These are phyloP conservation scores for Ichneumoninae sp. DNA, from an alignment of 2,888 invertebrate genomes.

Conservation along the genomic window DNA sequence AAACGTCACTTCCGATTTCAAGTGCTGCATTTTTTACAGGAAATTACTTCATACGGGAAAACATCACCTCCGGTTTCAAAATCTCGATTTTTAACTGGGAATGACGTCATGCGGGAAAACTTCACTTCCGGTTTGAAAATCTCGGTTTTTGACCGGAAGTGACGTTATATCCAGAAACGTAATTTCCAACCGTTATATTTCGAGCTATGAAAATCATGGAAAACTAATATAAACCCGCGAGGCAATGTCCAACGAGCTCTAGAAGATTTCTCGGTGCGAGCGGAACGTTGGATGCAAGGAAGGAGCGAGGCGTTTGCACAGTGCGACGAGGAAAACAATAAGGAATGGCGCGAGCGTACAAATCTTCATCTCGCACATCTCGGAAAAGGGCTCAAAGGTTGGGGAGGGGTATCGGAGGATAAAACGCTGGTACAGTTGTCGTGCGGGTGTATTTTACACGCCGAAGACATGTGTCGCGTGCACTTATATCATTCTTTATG, in stretches of 20 bases:
- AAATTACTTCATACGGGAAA: too few relatives aligned
- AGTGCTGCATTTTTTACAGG: too few relatives aligned
- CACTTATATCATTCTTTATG: constrained; percentile 84
- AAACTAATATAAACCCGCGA: constrained; percentile 45
- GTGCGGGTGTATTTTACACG: constrained; percentile 74
- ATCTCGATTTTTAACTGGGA: too few relatives aligned
- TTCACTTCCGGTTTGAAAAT: too few relatives aligned
- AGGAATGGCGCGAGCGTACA: constrained; percentile 62
- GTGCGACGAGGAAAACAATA: constrained; percentile 26
- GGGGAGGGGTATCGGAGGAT: constrained; percentile 19
- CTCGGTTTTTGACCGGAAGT: too few relatives aligned
- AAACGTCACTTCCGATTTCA: too few relatives aligned
- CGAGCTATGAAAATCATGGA: constrained; percentile 48
- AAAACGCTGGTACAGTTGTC: constrained; percentile 47
- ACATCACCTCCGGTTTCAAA: too few relatives aligned
- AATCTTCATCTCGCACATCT: constrained; percentile 81
- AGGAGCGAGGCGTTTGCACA: constrained; percentile 10
- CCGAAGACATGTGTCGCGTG: constrained; percentile 83
- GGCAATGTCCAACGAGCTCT: constrained; percentile 33
- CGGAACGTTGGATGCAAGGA: constrained; percentile 16
- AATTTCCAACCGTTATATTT: constrained; percentile 37
- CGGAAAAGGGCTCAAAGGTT: constrained; percentile 52
- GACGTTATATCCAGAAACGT: background rate
- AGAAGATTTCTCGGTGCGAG: constrained; percentile 36
- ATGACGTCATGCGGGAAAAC: too few relatives aligned